A percentile compares a stretch with the other conserved stretches of the same genome.
phyloP scores from a whole-genome alignment of 2,113 vertebrate species.

The Lynx canadensis region DNA sequence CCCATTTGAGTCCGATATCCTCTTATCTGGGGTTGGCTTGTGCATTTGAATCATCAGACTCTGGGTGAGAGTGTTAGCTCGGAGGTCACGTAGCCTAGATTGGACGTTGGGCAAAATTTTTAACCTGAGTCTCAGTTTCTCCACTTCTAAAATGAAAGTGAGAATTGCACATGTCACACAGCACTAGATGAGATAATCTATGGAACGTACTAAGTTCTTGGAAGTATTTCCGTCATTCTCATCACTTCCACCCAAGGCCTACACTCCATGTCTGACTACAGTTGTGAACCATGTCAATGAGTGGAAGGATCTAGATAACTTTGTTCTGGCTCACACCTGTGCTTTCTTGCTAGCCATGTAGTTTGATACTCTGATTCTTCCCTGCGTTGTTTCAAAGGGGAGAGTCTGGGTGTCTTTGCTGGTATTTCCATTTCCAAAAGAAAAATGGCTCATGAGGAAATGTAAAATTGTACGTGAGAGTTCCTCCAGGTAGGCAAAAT shows the following conservation, averaged over 20 bases:
- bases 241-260: neutral
- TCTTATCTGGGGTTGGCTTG: neutral
- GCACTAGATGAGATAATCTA: too few species aligned
- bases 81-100: neutral
- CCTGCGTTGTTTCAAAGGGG: neutral
- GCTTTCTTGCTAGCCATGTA: neutral
- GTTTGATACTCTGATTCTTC: neutral
- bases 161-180: too few species aligned
- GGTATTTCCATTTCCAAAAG: neutral
- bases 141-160: neutral
- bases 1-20: neutral
- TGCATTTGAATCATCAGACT: neutral
- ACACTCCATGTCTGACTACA: neutral
- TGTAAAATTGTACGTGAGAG: neutral
- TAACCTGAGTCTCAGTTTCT: neutral
- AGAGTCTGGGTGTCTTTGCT: neutral
- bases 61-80: neutral
- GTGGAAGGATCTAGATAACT: neutral
- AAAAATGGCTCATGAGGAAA: neutral
- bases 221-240: neutral
- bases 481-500: neutral
- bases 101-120: neutral
- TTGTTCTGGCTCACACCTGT: neutral
- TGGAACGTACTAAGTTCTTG: neutral
- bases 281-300: neutral